phyloP scores from a whole-genome alignment of 1,140 invertebrate genomes.

The Doryteuthis pealeii region DNA sequence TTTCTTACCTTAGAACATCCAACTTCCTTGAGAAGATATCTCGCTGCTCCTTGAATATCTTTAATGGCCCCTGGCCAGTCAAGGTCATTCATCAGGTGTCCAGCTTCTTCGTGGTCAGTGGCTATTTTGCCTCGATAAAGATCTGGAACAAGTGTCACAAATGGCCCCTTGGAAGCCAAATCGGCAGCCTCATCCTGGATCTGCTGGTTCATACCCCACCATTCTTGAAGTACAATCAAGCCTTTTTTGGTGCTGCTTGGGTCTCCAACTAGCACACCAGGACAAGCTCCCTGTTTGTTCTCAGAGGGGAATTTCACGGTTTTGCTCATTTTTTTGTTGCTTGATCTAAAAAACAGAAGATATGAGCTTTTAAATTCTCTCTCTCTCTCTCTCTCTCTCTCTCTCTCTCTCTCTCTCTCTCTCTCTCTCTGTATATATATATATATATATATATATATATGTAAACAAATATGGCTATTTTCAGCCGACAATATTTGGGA shows the following conservation, averaged over 20 bases:
- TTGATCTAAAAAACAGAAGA: no score
- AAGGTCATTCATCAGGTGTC: slow-evolving; percentile 49
- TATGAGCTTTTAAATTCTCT: no score
- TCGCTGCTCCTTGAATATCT: slow-evolving; percentile 47
- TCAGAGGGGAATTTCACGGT: slow-evolving; percentile 15
- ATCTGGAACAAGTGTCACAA: slow-evolving; percentile 49
- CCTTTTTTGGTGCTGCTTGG: slow-evolving; percentile 11
- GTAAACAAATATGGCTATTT: no score
- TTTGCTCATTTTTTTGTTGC: slow-evolving; percentile 14
- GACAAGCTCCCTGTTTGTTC: slow-evolving; percentile 23
- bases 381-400: no score
- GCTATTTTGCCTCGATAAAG: slow-evolving; percentile 54
- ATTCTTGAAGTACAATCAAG: slow-evolving; percentile 42
- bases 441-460: no score
- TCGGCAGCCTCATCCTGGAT: slow-evolving; percentile 44
- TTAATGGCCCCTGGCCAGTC: slow-evolving; percentile 53
- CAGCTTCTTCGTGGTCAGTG: slow-evolving; percentile 47
- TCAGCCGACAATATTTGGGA: no score
- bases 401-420: no score
- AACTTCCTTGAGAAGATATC: slow-evolving; percentile 32
- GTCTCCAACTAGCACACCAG: slow-evolving; percentile 24
- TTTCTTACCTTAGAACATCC: slow-evolving; percentile 40
- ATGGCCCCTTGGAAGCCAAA: slow-evolving; percentile 32
- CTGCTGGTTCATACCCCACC: slow-evolving; percentile 57
- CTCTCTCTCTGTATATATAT: no score